A percentile compares a stretch with the other conserved stretches of the same genome.
These are phyloP conservation scores for Eciton burchellii DNA, from an alignment of 1,140 invertebrate genomes.

Conservation along the genomic window DNA sequence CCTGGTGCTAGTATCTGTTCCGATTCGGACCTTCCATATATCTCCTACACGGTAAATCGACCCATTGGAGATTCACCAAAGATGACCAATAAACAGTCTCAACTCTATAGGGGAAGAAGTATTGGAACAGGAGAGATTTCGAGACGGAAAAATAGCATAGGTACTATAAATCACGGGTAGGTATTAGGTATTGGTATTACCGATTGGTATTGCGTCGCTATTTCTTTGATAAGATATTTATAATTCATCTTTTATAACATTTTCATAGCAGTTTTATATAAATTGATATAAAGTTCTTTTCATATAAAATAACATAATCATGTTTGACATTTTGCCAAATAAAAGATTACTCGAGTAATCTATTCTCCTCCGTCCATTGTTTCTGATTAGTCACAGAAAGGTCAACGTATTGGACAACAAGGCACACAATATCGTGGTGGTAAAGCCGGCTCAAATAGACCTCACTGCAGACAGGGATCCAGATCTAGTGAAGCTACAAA, in stretches of 20 bases:
- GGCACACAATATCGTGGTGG: conserved; percentile 92
- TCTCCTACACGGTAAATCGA: conserved; percentile 96
- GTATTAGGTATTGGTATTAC: not conserved
- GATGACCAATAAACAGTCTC: conserved; percentile 87
- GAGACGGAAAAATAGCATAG: conserved; percentile 79
- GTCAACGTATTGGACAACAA: conserved; percentile 72
- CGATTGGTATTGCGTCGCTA: too few species aligned
- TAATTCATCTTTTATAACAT: too few species aligned
- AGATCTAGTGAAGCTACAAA: conserved; percentile 91
- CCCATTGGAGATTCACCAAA: conserved; percentile 95
- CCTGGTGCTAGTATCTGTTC: conserved; percentile 95
- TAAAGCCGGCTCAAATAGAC: conserved; percentile 89
- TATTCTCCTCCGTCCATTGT: not conserved
- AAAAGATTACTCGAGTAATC: not conserved
- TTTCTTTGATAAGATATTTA: too few species aligned
- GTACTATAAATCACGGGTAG: conserved; percentile 72
- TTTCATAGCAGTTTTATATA: too few species aligned
- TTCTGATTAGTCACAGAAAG: conserved; percentile 66
- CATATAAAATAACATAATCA: not conserved
- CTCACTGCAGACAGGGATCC: conserved; percentile 91
- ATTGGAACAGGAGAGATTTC: conserved; percentile 78
- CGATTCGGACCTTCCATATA: conserved; percentile 96
- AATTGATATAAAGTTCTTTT: too few species aligned
- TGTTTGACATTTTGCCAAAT: too few species aligned
- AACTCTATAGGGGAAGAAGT: conserved; percentile 83